phyloP scores from a whole-genome alignment of 2,113 vertebrate species.

The Takifugu flavidus region DNA sequence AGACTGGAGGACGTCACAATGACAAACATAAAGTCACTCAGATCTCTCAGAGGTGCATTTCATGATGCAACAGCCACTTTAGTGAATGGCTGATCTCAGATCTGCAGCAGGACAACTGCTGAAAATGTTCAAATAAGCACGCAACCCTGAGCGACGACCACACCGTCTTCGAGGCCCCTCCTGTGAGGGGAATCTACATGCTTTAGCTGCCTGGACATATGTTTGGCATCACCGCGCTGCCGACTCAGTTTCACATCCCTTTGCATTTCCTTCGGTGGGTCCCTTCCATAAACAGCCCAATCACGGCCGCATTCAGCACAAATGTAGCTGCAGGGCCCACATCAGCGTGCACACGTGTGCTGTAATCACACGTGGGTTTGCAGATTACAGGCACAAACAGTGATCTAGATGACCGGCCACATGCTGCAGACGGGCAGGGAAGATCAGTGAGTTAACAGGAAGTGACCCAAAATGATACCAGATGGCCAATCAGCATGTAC shows the following conservation, averaged over 20 bases:
- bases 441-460: constrained; percentile 61
- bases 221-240: constrained; percentile 17
- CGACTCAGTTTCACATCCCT: constrained; percentile 50
- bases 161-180: background rate
- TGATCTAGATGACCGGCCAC: constrained; percentile 53
- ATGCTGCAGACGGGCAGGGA: constrained; percentile 46
- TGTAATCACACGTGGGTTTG: constrained; percentile 57
- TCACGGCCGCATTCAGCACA: constrained; percentile 33
- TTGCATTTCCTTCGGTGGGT: constrained; percentile 28
- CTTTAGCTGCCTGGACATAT: background rate
- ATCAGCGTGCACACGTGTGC: constrained; percentile 38
- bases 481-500: constrained; percentile 64
- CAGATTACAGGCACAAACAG: constrained; percentile 57
- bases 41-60: background rate
- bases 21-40: background rate
- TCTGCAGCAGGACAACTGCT: no score
- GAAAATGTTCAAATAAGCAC: background rate
- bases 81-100: background rate
- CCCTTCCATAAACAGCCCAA: constrained; percentile 56
- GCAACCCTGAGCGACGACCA: background rate
- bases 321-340: constrained; percentile 41
- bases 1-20: constrained; percentile 1
- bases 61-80: background rate
- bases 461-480: constrained; percentile 69
- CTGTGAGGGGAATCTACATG: background rate